A percentile compares a stretch with the other conserved stretches of the same genome.
phyloP scores from a whole-genome alignment of 2,888 invertebrate species.

The Drosophila yooni region DNA sequence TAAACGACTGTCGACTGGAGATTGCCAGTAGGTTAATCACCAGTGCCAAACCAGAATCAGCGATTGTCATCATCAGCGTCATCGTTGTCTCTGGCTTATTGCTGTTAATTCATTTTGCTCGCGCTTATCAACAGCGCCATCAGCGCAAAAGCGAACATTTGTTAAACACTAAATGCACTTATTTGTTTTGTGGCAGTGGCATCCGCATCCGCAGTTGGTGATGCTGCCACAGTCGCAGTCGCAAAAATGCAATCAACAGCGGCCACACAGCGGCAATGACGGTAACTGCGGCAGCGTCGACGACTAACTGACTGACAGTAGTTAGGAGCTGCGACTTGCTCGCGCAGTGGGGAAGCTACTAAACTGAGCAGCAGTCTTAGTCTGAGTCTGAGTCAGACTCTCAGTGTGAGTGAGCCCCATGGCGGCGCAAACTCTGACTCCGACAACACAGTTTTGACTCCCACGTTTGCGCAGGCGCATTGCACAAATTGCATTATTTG shows the following conservation, averaged over 20 bases:
- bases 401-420: slow-evolving; percentile 21
- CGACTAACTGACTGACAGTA: slow-evolving; percentile 69
- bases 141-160: slow-evolving; percentile 77
- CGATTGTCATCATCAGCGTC: slow-evolving; percentile 47
- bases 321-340: slow-evolving; percentile 48
- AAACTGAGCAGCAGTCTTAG: slow-evolving; percentile 64
- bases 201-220: slow-evolving; percentile 38
- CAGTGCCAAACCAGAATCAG: slow-evolving; percentile 20
- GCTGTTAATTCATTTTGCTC: slow-evolving; percentile 70
- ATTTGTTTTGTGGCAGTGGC: slow-evolving; percentile 71
- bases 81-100: slow-evolving; percentile 53
- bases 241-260: slow-evolving; percentile 64
- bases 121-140: slow-evolving; percentile 77
- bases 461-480: slow-evolving; percentile 77
- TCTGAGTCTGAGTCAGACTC: slow-evolving; percentile 18
- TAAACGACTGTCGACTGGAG: slow-evolving; percentile 28
- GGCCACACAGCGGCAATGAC: slow-evolving; percentile 51
- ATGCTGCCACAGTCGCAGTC: slow-evolving; percentile 20
- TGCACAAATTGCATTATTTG: slow-evolving; percentile 81
- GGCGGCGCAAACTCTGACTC: slow-evolving; percentile 37
- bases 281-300: slow-evolving; percentile 24
- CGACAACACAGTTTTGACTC: slow-evolving; percentile 62
- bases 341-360: slow-evolving; percentile 78
- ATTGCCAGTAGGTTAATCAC: slow-evolving; percentile 35
- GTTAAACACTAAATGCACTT: slow-evolving; percentile 82